Evolutionary conservation across 2,797 vertebrate genomes (phyloP).

Genomic region (Adrianichthys oophorus): DNA sequence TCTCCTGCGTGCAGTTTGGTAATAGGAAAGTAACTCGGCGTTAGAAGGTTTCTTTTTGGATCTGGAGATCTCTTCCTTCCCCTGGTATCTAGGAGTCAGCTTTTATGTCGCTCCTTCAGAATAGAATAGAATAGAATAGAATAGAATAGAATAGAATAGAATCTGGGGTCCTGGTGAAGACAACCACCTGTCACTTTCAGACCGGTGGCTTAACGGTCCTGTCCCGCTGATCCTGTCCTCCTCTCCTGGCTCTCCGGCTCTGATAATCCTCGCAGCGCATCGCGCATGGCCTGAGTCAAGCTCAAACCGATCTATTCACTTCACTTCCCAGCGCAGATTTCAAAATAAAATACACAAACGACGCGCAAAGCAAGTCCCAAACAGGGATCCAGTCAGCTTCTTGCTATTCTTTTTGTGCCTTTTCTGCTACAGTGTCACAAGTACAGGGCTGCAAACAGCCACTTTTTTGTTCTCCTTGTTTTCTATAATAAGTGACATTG

Average conservation of each 20-base stretch:
- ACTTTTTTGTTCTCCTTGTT: no score
- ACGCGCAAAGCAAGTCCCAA: fast-evolving
- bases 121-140: not conserved
- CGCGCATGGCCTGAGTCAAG: not conserved
- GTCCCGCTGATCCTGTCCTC: conserved; percentile 42
- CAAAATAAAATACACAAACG: conserved; percentile 42
- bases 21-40: not conserved
- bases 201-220: conserved; percentile 7
- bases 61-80: conserved; percentile 16
- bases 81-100: conserved; percentile 21
- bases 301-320: fast-evolving
- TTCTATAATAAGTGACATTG: no score
- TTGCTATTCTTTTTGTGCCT: not conserved
- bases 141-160: not conserved
- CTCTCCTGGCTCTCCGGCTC: conserved; percentile 41
- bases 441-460: not conserved
- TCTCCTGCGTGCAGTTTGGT: not conserved
- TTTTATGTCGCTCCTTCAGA: conserved; percentile 26
- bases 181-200: conserved; percentile 17
- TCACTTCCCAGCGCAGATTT: conserved; percentile 26
- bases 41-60: conserved; percentile 13
- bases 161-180: conserved; percentile 11
- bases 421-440: not conserved
- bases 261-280: conserved; percentile 49
- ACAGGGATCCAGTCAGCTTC: not conserved